Evolutionary conservation across 2,113 vertebrate species (phyloP), one percentile per base, ranked within the genome.

Genomic region (Gadus chalcogrammus): DNA sequence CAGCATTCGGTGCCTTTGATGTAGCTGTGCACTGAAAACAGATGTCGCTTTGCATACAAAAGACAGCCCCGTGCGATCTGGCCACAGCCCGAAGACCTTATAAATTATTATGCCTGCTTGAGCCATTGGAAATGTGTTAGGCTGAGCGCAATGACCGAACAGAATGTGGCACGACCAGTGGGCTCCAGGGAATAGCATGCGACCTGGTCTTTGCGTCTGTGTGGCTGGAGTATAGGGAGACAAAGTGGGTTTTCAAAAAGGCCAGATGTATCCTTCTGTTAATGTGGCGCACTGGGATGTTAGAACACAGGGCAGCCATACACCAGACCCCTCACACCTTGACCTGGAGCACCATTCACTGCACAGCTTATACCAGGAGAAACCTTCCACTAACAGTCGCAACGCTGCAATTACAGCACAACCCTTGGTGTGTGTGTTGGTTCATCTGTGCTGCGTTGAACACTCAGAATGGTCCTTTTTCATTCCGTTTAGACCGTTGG

Each of bases 401-500:
- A 48, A 48, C 12, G 42, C 42, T 13, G 42, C 42, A 48, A 48
- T 48, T 12, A 48, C 42, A 13, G 42, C 42, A 13, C 42, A 48
- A 9, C 8, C 42, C 42, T 35, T 35, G 31, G 8, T 13, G 42
- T 48, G 1, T 48, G 42, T 13, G 12, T 13, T 9, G 42, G 42
- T 48, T 48, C 2, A 12, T 13, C 42, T 13, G 42, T 48, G 8
- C 6, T 42, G 38, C 11, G 8, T 48, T 48, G 42, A 48, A 48
- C 1, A 35, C 8, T 74, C 27, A 68, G n/a, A 72, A 65, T 61
- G 70, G 0, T 11, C 18, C 6, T 75, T 9, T 9, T 52, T 73
- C 9, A 66, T 62, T 20, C 68, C 17, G 1, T 68, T 70, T 79
- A 97, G 95, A 89, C 89, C 15, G 76, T 93, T 68, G 94, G 95